A percentile compares a stretch with the other conserved stretches of the same genome.
phyloP scores from a whole-genome alignment of 1,140 invertebrate genomes.

The Brachionus rubens region DNA sequence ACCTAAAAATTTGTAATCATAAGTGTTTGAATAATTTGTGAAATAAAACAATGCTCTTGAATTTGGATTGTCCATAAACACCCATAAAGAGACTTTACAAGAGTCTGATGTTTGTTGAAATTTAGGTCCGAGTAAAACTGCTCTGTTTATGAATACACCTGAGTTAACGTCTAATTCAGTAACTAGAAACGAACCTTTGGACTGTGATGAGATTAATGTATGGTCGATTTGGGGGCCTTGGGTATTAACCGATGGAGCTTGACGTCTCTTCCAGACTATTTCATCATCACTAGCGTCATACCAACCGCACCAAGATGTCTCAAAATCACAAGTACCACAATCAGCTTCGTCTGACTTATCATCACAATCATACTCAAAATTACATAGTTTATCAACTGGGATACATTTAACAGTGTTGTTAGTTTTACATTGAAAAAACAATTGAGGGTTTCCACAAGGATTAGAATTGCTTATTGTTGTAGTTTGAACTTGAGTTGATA shows the following conservation, averaged over 20 bases:
- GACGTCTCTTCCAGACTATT: constrained; percentile 71
- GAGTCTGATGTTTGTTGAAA: constrained; percentile 51
- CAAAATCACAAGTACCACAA: constrained; percentile 56
- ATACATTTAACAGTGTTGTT: constrained; percentile 49
- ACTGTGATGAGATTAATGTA: constrained; percentile 64
- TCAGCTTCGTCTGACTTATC: constrained; percentile 53
- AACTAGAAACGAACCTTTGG: constrained; percentile 59
- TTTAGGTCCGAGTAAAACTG: constrained; percentile 51
- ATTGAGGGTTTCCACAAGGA: constrained; percentile 47
- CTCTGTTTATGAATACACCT: constrained; percentile 55
- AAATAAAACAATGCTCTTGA: constrained; percentile 14
- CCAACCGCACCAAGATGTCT: constrained; percentile 68
- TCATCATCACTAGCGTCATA: constrained; percentile 69
- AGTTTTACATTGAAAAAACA: constrained; percentile 40
- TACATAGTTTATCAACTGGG: constrained; percentile 62
- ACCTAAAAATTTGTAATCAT: not conserved
- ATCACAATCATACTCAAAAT: constrained; percentile 67
- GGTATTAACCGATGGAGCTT: constrained; percentile 65
- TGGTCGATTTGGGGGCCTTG: constrained; percentile 72
- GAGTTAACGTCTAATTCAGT: constrained; percentile 56
- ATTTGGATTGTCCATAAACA: constrained; percentile 71
- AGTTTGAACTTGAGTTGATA: too few species aligned
- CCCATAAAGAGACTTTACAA: constrained; percentile 65
- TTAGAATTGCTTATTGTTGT: too few species aligned
- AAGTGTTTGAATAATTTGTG: not conserved